Evolutionary conservation across 2,113 vertebrate species (phyloP).

Genomic region (Alexandromys fortis): DNA sequence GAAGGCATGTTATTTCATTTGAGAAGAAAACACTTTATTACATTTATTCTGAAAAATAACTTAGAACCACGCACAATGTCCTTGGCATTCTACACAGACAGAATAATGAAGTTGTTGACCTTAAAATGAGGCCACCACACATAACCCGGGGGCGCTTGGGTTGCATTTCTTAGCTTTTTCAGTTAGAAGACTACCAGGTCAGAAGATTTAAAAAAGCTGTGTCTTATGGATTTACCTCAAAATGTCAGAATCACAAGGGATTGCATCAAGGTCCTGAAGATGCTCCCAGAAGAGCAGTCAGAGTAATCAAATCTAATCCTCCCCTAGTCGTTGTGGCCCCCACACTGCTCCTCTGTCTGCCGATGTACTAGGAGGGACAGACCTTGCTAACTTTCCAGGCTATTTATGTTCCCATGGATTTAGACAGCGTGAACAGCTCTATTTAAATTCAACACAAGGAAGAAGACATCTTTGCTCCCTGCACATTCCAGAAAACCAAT

Average conservation of each 20-base stretch:
- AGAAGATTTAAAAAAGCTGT: background rate
- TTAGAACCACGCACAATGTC: background rate
- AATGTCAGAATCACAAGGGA: conserved; percentile 25
- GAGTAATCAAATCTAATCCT: background rate
- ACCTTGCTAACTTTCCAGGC: background rate
- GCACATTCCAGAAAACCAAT: background rate
- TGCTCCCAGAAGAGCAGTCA: background rate
- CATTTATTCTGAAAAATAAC: conserved; percentile 41
- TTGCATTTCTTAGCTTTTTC: background rate
- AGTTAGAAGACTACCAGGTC: background rate
- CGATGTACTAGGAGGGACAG: background rate
- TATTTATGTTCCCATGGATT: background rate
- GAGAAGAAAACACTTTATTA: conserved; percentile 1
- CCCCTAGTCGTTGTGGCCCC: background rate
- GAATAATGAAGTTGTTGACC: background rate
- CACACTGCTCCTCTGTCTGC: background rate
- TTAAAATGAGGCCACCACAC: background rate
- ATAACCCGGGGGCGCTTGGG: background rate
- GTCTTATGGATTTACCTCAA: background rate
- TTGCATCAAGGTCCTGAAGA: background rate
- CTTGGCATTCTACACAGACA: conserved; percentile 46
- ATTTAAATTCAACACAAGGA: conserved; percentile 51
- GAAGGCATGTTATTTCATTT: conserved; percentile 3
- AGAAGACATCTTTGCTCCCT: conserved; percentile 42
- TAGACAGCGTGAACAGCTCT: background rate